Percentiles rank a stretch among this genome's conserved stretches.
These are phyloP conservation scores for Phaethon lepturus DNA, from an alignment of 2,113 vertebrate species.

Conservation along the genomic window DNA sequence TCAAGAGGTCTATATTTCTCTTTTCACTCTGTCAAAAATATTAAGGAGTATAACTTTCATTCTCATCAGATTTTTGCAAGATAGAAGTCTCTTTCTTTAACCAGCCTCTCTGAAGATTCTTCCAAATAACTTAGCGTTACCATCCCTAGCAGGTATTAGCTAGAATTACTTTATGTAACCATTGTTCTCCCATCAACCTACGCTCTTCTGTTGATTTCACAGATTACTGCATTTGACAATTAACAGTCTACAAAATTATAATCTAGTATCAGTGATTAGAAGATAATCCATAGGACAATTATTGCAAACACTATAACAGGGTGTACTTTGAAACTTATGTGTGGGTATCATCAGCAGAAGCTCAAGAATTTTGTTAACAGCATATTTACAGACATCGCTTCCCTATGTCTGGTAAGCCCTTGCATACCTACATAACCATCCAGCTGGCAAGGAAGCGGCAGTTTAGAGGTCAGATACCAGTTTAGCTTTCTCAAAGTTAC, in stretches of 20 bases:
- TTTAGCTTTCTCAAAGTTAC: neutral
- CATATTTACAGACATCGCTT: neutral
- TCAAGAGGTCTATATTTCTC: neutral
- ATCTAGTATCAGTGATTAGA: neutral
- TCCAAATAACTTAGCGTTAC: neutral
- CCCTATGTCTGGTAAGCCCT: neutral
- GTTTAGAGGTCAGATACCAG: neutral
- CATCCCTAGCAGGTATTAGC: neutral
- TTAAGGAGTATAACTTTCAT: neutral
- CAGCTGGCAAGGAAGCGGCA: neutral
- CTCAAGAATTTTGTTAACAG: neutral
- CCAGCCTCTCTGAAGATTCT: neutral
- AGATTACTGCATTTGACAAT: neutral
- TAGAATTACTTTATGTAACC: neutral
- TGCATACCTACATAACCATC: neutral
- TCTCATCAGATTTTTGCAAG: neutral
- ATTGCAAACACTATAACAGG: neutral
- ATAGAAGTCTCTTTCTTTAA: neutral
- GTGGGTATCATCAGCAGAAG: neutral
- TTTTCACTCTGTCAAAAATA: neutral
- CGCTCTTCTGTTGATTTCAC: neutral
- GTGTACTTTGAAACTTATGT: neutral
- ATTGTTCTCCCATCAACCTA: neutral
- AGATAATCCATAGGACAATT: neutral
- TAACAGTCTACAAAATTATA: neutral